Base-by-base conservation (phyloP, 2,113 vertebrate species). In the Papio anubis region DNA sequence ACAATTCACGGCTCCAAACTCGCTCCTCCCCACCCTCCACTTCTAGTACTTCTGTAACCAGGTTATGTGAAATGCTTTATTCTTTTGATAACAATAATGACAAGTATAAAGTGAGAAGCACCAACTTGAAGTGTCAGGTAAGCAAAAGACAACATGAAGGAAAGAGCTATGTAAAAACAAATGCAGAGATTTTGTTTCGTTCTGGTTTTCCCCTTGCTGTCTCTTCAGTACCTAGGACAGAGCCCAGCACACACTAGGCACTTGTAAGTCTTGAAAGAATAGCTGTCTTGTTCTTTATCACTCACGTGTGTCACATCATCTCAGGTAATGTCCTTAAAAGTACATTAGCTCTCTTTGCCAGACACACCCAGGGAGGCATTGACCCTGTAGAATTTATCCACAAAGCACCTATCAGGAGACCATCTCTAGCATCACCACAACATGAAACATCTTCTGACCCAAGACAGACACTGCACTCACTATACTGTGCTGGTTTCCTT, bases 131-230 rank as follows among this genome's bases (percentile, higher is more conserved):
- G 25, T 55, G 23, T 81, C 43, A 88, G 20, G 21, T 59, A 70
- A 18, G 10, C 27, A 48, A 93, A 84, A 84, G 64, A 57, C 45
- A 80, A 68, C n/a, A 21, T 23, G 40, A 94, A 91, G 17, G n/a
- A 61, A 92, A 50, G 18, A 59, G 8, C 13, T 78, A 83, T 84
- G 32, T 78, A 52, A 79, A 96, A 85, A 57, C 27, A 96, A 88
- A 79, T 25, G 45, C 5, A 75, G 80, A 2, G 2, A 66, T 75
- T 84, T 76, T 92, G 43, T 35, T 78, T 81, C 57, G 7, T 61
- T 81, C 27, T 59, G 13, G 73, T 66, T 94, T 68, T 2, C 10
- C n/a, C 35, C 27, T 64, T 68, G 21, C 20, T 68, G 3, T 35
- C 40, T 40, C 3, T 80, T 88, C 27, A 66, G 18, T 27, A 78